A percentile compares a stretch with the other conserved stretches of the same genome.
These are phyloP conservation scores for Octodonta nipae DNA, from an alignment of 2,888 invertebrate species.

Conservation along the genomic window DNA sequence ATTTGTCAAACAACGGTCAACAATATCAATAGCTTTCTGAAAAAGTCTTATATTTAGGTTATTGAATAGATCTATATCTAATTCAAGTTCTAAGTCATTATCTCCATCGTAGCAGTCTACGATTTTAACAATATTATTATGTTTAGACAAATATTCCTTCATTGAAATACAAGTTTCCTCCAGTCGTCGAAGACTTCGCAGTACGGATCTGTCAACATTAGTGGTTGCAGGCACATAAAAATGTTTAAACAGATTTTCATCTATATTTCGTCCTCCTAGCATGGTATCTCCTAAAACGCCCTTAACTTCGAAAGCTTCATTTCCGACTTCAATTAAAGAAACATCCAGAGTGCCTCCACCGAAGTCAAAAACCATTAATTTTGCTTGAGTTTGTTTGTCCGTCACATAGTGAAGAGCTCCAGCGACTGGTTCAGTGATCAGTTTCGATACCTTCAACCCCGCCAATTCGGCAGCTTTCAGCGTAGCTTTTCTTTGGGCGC, in stretches of 20 bases:
- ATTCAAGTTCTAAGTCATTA: slow-evolving; percentile 7
- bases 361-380: slow-evolving; percentile 14
- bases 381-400: neutral
- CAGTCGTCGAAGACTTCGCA: slow-evolving; percentile 8
- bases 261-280: slow-evolving; percentile 13
- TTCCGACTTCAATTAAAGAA: slow-evolving; percentile 14
- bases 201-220: slow-evolving; percentile 3
- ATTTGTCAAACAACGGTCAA: slow-evolving; percentile 12
- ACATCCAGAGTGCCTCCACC: slow-evolving; percentile 23
- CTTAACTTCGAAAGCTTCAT: slow-evolving; percentile 10
- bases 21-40: slow-evolving; percentile 9
- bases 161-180: slow-evolving; percentile 6
- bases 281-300: slow-evolving; percentile 13
- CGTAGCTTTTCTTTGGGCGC: slow-evolving; percentile 14
- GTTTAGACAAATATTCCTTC: slow-evolving; percentile 10
- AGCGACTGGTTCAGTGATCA: slow-evolving; percentile 1
- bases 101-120: slow-evolving; percentile 6
- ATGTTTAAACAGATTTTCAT: slow-evolving; percentile 10
- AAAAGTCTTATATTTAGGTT: slow-evolving; percentile 11
- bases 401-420: neutral
- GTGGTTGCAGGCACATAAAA: slow-evolving; percentile 6
- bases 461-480: slow-evolving; percentile 12
- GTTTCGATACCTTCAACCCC: slow-evolving; percentile 13
- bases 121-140: slow-evolving; percentile 4
- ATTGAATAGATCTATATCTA: slow-evolving; percentile 14